Conservation (phyloP, 2,113 vertebrate species). For the Loxodonta africana region DNA sequence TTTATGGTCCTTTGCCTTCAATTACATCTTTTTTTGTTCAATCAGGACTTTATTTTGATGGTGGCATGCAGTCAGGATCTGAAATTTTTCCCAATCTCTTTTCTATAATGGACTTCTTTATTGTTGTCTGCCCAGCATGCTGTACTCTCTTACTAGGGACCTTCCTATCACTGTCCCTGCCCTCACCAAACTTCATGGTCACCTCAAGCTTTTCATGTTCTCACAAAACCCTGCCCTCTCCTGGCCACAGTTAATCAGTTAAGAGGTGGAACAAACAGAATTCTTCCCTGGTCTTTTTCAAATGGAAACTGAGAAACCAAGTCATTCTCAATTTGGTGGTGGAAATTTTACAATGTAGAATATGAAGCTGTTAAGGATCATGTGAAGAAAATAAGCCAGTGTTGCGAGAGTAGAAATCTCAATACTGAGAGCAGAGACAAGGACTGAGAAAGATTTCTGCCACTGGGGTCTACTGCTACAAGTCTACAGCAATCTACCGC, state of each 20-base stretch:
- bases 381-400: not conserved
- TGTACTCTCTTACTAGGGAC: not conserved
- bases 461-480: not conserved
- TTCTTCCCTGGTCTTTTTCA: not conserved
- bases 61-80: not conserved
- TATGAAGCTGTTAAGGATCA: not conserved
- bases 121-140: not conserved
- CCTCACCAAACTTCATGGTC: not conserved
- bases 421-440: not conserved
- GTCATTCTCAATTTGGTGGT: not conserved
- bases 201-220: not conserved
- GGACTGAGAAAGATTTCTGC: not conserved
- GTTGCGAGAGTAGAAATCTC: not conserved
- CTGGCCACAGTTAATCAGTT: not conserved
- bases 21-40: not conserved
- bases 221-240: not conserved
- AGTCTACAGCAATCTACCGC: no score
- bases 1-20: no score
- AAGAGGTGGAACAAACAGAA: not conserved
- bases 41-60: not conserved
- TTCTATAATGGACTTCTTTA: not conserved
- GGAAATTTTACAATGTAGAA: not conserved
- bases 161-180: not conserved
- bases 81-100: not conserved
- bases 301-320: not conserved